Evolutionary conservation across 1,140 invertebrate species (phyloP).

Genomic region (Anadara kagoshimensis): DNA sequence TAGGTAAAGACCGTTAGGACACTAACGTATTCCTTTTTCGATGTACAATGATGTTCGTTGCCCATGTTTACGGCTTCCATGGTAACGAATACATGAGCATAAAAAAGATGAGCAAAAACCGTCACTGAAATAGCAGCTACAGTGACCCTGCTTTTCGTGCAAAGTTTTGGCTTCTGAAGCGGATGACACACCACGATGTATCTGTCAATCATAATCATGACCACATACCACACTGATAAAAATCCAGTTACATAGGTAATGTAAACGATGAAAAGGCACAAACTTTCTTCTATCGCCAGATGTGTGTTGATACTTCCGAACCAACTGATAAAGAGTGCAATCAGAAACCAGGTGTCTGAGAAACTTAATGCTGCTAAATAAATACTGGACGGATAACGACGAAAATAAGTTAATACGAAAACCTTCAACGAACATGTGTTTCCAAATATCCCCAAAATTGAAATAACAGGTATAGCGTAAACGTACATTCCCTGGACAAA

Average conservation of each 20-base stretch:
- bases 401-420: slow-evolving; percentile 77
- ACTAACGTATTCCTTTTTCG: slow-evolving; percentile 36
- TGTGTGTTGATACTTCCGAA: slow-evolving; percentile 72
- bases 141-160: slow-evolving; percentile 55
- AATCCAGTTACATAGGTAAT: slow-evolving; percentile 67
- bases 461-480: slow-evolving; percentile 77
- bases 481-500: slow-evolving; percentile 71
- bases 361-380: slow-evolving; percentile 78
- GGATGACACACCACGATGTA: slow-evolving; percentile 71
- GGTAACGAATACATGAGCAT: slow-evolving; percentile 59
- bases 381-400: slow-evolving; percentile 77
- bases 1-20: slow-evolving; percentile 77
- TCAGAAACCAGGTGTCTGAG: slow-evolving; percentile 77
- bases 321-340: slow-evolving; percentile 76
- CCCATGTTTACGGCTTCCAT: slow-evolving; percentile 27
- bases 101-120: slow-evolving; percentile 51
- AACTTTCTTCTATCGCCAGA: slow-evolving; percentile 20
- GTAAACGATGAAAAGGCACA: slow-evolving; percentile 64
- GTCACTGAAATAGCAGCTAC: slow-evolving; percentile 38
- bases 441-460: slow-evolving; percentile 76
- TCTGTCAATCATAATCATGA: slow-evolving; percentile 71
- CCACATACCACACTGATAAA: slow-evolving; percentile 72
- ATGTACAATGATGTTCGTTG: slow-evolving; percentile 26
- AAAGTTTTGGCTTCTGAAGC: slow-evolving; percentile 58
- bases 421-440: slow-evolving; percentile 77